These are phyloP conservation scores for Nasonia oneida DNA, from an alignment of 2,888 invertebrate species.

Conservation along the genomic window DNA sequence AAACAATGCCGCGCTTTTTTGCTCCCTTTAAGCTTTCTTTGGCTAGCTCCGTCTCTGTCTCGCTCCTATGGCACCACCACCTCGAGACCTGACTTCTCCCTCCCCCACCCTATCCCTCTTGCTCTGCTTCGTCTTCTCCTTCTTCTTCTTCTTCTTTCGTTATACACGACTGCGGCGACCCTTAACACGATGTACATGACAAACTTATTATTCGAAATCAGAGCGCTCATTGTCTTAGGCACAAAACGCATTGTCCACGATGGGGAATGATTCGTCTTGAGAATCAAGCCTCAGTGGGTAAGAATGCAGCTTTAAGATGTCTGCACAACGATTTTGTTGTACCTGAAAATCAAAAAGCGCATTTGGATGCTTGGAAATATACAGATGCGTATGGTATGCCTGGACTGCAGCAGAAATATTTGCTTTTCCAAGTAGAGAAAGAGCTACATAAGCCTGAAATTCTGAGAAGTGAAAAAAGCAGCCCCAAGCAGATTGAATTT, in stretches of 20 bases:
- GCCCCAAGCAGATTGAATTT: constrained; percentile 21
- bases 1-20: constrained; percentile 61
- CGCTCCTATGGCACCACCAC: neutral
- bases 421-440: neutral
- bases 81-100: neutral
- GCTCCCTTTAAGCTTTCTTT: constrained; percentile 33
- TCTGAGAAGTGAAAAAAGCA: neutral
- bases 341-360: too few relatives aligned
- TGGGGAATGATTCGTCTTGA: neutral
- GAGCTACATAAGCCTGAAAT: neutral
- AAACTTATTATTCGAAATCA: constrained; percentile 40
- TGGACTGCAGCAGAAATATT: neutral
- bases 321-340: neutral
- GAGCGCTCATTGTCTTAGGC: constrained; percentile 14
- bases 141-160: constrained; percentile 38
- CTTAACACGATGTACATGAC: constrained; percentile 28
- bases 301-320: neutral
- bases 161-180: constrained; percentile 29
- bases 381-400: too few relatives aligned
- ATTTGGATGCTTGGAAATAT: too few relatives aligned
- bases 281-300: neutral
- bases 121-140: neutral
- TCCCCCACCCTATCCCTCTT: constrained; percentile 12
- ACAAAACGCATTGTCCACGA: constrained; percentile 1
- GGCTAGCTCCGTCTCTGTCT: neutral